Percentiles rank a stretch among this genome's conserved stretches.
Evolutionary conservation across 2,888 invertebrate species (phyloP).

Genomic region (Chironomus riparius): DNA sequence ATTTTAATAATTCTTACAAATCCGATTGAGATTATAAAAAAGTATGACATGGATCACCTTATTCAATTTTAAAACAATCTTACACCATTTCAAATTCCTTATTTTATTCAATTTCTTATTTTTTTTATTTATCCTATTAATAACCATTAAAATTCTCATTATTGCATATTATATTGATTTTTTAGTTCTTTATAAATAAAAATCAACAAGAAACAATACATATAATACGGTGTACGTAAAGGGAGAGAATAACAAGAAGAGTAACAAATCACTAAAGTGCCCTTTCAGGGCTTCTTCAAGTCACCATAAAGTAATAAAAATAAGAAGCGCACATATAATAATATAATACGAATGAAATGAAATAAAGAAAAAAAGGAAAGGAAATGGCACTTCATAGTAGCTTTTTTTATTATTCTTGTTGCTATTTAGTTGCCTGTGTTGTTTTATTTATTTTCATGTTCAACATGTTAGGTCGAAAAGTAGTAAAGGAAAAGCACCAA

Average conservation of each 20-base stretch:
- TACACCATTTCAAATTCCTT: too few species aligned
- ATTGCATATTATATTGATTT: background rate
- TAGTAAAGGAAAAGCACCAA: too few species aligned
- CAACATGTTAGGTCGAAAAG: background rate
- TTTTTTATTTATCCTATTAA: background rate
- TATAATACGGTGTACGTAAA: too few species aligned
- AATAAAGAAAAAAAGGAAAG: background rate
- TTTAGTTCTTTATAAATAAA: too few species aligned
- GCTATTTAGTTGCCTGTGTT: background rate
- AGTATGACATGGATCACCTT: too few species aligned
- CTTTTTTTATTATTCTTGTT: background rate
- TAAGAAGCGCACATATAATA: background rate
- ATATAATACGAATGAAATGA: background rate
- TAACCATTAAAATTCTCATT: background rate
- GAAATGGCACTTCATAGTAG: background rate
- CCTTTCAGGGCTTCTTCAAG: background rate
- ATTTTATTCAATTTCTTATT: too few species aligned
- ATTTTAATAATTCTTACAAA: too few species aligned
- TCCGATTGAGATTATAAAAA: too few species aligned
- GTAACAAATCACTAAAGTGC: background rate
- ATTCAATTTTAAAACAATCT: too few species aligned
- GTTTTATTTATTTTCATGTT: background rate
- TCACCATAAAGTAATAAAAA: background rate
- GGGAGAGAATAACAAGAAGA: background rate
- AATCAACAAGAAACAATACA: too few species aligned